Base-by-base conservation (phyloP, 1,140 invertebrate genomes). In the Penaeus indicus region DNA sequence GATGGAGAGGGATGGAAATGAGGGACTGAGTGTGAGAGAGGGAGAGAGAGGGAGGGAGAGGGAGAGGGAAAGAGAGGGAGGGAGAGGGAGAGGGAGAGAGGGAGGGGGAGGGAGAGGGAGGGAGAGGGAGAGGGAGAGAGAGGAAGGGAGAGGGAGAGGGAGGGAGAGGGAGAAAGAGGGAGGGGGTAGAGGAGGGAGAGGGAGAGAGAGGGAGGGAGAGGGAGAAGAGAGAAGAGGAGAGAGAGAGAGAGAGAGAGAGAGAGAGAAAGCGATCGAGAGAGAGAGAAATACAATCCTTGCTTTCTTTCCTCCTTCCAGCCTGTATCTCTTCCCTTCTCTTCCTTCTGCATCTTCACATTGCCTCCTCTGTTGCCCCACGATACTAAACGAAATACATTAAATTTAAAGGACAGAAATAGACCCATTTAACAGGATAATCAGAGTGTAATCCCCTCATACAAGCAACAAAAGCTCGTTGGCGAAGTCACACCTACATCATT, bases 171-270 rank as follows among this genome's bases (percentile, higher is more conserved):
- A 25, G 47, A n/a, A n/a, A 22, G 25, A 54, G 42, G 13, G 67
- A 18, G 69, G 27, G 67, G 25, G 84, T 25, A 5, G 5, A 5
- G 38, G 38, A 38, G 38, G 38, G 38, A 42, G 38, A 42, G 38
- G 5, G 38, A 42, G 38, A 42, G 38, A 42, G 38, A 42, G 38
- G 5, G 38, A 42, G 38, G 5, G 38, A 42, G 38, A 42, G 38
- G 5, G 38, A 38, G 38, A 38, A 5, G 5, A 38, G 38, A 38
- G 38, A 27, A n/a, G 25, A 42, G 22, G 42, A 77, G n/a, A 77
- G 69, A 25, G 67, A 84, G 64, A 54, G 81, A 83, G 61, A 63
- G 80, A 62, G 54, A 83, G 54, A 62, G 80, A 62, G 80, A 62
- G 81, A 32, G 54, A 60, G 62, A 32, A 21, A 32, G 62, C 25